A percentile compares a stretch with the other conserved stretches of the same genome.
Conservation (phyloP, 2,797 vertebrate genomes). For the Pantherophis vulpinus region DNA sequence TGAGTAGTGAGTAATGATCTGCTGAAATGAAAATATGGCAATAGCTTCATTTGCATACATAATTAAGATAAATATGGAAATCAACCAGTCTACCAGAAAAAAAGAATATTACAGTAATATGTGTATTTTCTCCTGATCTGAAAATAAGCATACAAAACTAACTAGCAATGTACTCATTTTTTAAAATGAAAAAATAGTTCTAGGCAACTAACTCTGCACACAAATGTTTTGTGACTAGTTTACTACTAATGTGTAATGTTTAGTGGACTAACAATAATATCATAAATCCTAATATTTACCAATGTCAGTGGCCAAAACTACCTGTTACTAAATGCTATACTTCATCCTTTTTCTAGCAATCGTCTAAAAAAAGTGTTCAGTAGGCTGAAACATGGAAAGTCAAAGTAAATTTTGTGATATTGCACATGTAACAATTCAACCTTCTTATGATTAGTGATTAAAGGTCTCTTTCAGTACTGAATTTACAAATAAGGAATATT, state of each 20-base stretch:
- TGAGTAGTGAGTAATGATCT: constrained; percentile 32
- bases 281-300: not conserved
- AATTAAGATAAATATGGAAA: constrained; percentile 54
- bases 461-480: not conserved
- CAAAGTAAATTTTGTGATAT: not conserved
- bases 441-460: not conserved
- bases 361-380: not conserved
- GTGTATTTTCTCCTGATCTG: constrained; percentile 18
- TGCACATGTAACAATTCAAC: not conserved
- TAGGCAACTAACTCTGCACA: not conserved
- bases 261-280: not conserved
- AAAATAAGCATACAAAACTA: constrained; percentile 27
- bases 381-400: not conserved
- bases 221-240: constrained; percentile 12
- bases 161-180: constrained; percentile 24
- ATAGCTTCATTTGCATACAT: constrained; percentile 17
- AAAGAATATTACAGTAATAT: constrained; percentile 22
- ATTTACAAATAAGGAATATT: not conserved
- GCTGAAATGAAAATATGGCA: constrained; percentile 48
- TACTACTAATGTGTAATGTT: not conserved
- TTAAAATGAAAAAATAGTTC: constrained; percentile 23
- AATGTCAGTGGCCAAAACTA: not conserved
- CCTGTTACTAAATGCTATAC: not conserved
- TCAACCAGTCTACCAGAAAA: constrained; percentile 5
- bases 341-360: not conserved